These are phyloP conservation scores for Lepus europaeus DNA, from an alignment of 2,113 vertebrate genomes.

Conservation along the genomic window DNA sequence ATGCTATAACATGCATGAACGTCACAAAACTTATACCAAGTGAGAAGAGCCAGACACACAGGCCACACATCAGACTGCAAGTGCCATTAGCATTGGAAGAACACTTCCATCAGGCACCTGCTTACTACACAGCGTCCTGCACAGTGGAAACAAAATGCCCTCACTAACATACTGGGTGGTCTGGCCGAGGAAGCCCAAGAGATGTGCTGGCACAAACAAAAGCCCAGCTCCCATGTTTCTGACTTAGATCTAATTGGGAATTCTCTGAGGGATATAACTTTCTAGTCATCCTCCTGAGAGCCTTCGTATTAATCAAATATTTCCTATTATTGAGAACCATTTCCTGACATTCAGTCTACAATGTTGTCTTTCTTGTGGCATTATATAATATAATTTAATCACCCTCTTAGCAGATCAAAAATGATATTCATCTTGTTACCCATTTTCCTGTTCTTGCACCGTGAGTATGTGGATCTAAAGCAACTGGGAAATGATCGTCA, in stretches of 20 bases:
- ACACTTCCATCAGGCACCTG: too few relatives aligned
- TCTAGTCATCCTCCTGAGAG: not conserved
- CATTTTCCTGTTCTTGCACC: not conserved
- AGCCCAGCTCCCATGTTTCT: not conserved
- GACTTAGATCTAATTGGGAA: slow-evolving; percentile 22
- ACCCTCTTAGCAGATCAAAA: slow-evolving; percentile 46
- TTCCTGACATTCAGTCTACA: slow-evolving; percentile 68
- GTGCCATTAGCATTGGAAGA: not conserved
- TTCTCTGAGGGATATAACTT: not conserved
- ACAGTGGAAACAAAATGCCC: not conserved
- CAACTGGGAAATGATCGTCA: not conserved
- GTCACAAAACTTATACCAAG: not conserved
- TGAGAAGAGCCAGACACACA: not conserved
- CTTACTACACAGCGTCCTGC: not conserved
- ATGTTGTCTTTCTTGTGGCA: slow-evolving; percentile 59
- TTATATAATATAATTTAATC: slow-evolving; percentile 62
- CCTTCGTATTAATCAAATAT: slow-evolving; percentile 61
- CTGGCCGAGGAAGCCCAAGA: not conserved
- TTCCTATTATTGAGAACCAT: slow-evolving; percentile 66
- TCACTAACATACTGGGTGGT: accelerated
- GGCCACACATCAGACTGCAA: not conserved
- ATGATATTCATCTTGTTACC: not conserved
- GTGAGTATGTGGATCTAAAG: not conserved
- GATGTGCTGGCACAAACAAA: not conserved
- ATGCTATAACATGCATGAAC: not conserved